Conservation (phyloP, 2,888 invertebrate genomes). For the Hypselothyrea guttata region DNA sequence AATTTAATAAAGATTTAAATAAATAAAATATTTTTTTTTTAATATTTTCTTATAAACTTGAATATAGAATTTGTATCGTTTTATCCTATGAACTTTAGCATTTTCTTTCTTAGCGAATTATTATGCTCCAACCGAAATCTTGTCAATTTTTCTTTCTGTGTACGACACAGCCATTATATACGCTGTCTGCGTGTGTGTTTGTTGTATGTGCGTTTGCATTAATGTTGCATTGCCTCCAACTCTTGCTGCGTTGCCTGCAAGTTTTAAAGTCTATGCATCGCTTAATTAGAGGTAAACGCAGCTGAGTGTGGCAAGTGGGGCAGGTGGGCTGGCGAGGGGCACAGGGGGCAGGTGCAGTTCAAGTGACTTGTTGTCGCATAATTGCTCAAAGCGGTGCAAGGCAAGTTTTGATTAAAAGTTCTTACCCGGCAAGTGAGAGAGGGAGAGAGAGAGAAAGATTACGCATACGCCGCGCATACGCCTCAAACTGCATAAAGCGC, state of each 20-base stretch:
- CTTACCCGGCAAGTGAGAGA: neutral
- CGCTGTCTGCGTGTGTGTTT: conserved; percentile 4
- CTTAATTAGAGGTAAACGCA: conserved; percentile 63
- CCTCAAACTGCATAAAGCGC: conserved; percentile 7
- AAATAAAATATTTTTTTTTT: no score
- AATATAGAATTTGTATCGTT: no score
- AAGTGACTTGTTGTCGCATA: conserved; percentile 63
- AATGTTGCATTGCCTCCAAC: conserved; percentile 60
- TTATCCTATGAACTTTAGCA: no score
- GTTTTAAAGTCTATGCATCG: conserved; percentile 54
- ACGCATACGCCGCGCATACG: conserved; percentile 54
- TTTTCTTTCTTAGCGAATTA: no score
- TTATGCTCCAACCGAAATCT: no score
- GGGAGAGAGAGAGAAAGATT: conserved; percentile 24
- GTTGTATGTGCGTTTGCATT: conserved; percentile 48
- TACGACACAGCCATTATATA: conserved; percentile 2
- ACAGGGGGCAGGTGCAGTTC: conserved; percentile 26
- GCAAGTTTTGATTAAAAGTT: conserved; percentile 73
- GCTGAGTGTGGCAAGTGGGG: neutral
- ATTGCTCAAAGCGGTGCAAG: conserved; percentile 50
- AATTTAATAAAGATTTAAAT: no score
- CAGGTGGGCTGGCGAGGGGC: neutral
- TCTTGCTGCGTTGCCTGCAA: conserved; percentile 14
- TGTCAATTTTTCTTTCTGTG: no score
- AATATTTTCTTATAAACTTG: no score